Evolutionary conservation across 2,797 vertebrate species (phyloP).

Genomic region (Knipowitschia caucasica): DNA sequence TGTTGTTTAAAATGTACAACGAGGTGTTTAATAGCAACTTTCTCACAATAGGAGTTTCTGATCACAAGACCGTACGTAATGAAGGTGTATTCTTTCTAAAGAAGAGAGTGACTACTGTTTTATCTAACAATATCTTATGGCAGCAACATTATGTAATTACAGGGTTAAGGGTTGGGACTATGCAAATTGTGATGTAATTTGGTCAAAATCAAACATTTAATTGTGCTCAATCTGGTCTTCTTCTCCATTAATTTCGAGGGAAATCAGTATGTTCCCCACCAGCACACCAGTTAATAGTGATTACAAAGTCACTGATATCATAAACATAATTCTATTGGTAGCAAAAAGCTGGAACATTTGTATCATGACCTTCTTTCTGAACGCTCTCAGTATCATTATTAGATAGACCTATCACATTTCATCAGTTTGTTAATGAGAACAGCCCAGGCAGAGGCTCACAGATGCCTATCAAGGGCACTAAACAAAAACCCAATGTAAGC

Average conservation of each 20-base stretch:
- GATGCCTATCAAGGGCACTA: conserved; percentile 75
- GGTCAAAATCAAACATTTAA: conserved; percentile 25
- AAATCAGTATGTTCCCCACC: conserved; percentile 24
- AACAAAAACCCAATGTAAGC: conserved; percentile 77
- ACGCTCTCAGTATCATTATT: conserved; percentile 54
- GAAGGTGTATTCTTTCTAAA: conserved; percentile 24
- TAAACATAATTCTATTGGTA: conserved; percentile 56
- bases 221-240: conserved; percentile 25
- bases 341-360: conserved; percentile 64
- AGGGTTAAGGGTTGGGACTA: not conserved
- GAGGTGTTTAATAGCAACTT: conserved; percentile 36
- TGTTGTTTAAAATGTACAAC: conserved; percentile 47
- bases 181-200: conserved; percentile 13
- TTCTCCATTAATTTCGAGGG: conserved; percentile 29
- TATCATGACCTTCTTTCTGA: conserved; percentile 68
- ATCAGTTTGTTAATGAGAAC: conserved; percentile 75
- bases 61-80: conserved; percentile 11
- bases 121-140: too few species aligned
- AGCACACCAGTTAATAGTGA: conserved; percentile 48
- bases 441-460: conserved; percentile 62
- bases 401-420: conserved; percentile 71
- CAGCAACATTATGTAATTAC: conserved; percentile 1
- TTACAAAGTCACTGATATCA: conserved; percentile 59
- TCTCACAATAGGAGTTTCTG: too few species aligned
- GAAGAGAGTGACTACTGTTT: conserved; percentile 19